A percentile compares a stretch with the other conserved stretches of the same genome.
phyloP scores from a whole-genome alignment of 2,888 invertebrate species.

The Deilephila porcellus region DNA sequence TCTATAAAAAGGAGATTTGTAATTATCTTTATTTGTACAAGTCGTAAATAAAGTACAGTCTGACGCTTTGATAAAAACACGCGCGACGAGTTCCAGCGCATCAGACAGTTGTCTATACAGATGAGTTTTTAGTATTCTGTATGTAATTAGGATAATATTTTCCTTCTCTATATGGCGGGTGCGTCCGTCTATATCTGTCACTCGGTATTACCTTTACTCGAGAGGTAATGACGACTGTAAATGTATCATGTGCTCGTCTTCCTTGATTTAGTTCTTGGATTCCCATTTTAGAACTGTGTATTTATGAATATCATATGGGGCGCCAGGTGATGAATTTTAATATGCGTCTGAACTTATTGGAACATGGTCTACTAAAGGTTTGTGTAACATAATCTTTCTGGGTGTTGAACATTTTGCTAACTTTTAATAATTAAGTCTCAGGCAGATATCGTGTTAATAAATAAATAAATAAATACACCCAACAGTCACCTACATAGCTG shows the following conservation, averaged over 20 bases:
- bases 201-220: conserved; percentile 3
- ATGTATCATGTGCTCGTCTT: not conserved
- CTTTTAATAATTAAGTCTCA: no score
- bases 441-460: no score
- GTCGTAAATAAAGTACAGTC: conserved; percentile 5
- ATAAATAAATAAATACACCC: no score
- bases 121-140: conserved; percentile 4
- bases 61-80: not conserved
- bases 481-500: no score
- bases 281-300: not conserved
- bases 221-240: not conserved
- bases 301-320: not conserved
- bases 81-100: not conserved
- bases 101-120: not conserved
- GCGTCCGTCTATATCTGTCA: not conserved
- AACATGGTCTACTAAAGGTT: no score
- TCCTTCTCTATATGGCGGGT: not conserved
- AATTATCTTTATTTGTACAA: conserved; percentile 8
- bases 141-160: conserved; percentile 12
- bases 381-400: no score
- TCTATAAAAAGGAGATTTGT: not conserved
- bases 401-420: no score
- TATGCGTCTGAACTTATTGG: no score
- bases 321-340: not conserved
- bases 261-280: not conserved